Base-by-base conservation (phyloP, 2,797 vertebrate genomes). In the Macrochelys suwanniensis region DNA sequence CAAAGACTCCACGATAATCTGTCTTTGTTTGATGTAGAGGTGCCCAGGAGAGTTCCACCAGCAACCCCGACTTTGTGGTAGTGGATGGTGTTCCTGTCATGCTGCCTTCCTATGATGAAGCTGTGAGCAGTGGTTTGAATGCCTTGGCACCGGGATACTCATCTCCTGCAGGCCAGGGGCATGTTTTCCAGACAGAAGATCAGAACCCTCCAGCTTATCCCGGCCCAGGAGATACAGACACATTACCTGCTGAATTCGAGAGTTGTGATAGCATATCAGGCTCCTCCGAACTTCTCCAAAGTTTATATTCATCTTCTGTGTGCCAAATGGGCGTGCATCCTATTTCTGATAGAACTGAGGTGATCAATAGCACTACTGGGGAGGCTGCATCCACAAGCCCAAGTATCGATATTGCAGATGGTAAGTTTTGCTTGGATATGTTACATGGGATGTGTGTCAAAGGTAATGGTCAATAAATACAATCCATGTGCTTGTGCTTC, bases 61-160 rank as follows among this genome's bases (percentile, higher is more conserved):
- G 97, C 1, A 98, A 98, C 94, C 98, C 98, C 0, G 98, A 99
- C 97, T 98, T 99, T 19, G 98, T 99, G 96, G 98, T 99, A 94
- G 99, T 99, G 94, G 98, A 99, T 1, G 99, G 99, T 0, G 97
- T 99, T 82, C 98, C 99, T 3, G 99, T 99, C 81, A 98, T 98
- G 98, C 98, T 99, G 80, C 99, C 99, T 16, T 98, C 99, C 92
- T 99, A 99, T 0, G 99, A 99, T 1, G 99, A 99, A 97, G 99
- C 99, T 57, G 98, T 99, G 84, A 98, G 98, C 59, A 98, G 98
- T 0, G 85, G 97, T 68, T 51, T 97, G 87, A 98, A 93, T 78
- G 96, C 97, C 92, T 97, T 98, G 91, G 98, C 98, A 78, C 97
- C 98, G 0, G 96, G 98, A 88, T 97, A 98, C 81, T 88, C 93